Conservation (phyloP, 2,888 invertebrate genomes). For the Tetragonisca angustula region DNA sequence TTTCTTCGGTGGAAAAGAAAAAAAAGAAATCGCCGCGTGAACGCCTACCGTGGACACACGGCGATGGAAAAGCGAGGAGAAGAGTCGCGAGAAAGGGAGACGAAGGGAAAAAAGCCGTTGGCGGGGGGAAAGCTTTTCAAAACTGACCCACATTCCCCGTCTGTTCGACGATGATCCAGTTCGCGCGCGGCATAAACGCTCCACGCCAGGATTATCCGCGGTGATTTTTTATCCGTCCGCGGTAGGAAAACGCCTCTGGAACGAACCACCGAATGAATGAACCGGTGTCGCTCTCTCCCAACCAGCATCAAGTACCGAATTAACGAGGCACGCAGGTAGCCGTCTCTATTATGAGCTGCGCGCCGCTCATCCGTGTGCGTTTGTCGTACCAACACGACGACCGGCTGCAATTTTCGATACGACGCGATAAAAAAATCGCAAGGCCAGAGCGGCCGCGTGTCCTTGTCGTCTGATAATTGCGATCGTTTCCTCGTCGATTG, state of each 20-base stretch:
- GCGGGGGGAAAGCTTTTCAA: constrained; percentile 59
- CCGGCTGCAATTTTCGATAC: constrained; percentile 35
- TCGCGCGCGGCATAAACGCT: constrained; percentile 49
- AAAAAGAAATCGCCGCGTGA: constrained; percentile 12
- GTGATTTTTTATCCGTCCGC: constrained; percentile 55
- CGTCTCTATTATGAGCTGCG: constrained; percentile 72
- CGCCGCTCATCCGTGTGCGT: constrained; percentile 26
- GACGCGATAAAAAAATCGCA: constrained; percentile 36
- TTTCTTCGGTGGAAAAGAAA: constrained; percentile 27
- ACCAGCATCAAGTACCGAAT: constrained; percentile 67
- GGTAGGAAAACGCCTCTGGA: constrained; percentile 54
- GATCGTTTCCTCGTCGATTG: constrained; percentile 10
- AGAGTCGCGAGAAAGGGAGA: not conserved
- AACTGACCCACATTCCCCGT: constrained; percentile 63
- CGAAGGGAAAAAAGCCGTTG: constrained; percentile 8
- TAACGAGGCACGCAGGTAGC: constrained; percentile 71
- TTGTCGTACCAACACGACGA: constrained; percentile 11
- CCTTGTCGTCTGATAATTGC: constrained; percentile 13
- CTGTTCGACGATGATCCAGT: constrained; percentile 47
- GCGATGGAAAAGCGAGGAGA: not conserved
- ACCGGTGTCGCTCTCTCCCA: constrained; percentile 53
- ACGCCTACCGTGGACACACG: not conserved
- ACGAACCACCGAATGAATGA: constrained; percentile 61
- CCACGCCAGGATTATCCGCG: constrained; percentile 58
- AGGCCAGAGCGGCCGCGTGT: constrained; percentile 7